Conservation (phyloP, 2,888 invertebrate genomes). For the Rotaria socialis region DNA sequence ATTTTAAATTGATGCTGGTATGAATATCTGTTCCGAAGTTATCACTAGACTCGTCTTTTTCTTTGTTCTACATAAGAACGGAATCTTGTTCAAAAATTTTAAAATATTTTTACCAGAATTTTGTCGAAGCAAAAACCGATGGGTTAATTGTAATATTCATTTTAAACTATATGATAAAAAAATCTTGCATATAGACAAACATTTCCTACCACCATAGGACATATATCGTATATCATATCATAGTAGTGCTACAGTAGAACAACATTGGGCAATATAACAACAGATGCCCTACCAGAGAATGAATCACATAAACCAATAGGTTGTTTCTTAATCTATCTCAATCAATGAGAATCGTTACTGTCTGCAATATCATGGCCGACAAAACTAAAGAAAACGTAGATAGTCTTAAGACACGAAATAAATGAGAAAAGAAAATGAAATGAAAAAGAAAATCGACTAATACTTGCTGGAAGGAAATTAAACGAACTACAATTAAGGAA, state of each 20-base stretch:
- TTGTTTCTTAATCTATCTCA: not conserved
- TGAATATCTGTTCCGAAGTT: too few species aligned
- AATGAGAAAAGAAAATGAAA: not conserved
- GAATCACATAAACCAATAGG: not conserved
- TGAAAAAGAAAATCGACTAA: not conserved
- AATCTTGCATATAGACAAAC: not conserved
- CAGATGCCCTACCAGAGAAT: not conserved
- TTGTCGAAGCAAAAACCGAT: not conserved
- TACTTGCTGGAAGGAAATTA: not conserved
- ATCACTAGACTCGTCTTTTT: not conserved
- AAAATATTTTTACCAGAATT: not conserved
- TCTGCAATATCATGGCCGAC: not conserved
- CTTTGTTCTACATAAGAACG: not conserved
- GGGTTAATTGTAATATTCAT: not conserved
- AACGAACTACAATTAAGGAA: not conserved
- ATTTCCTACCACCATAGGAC: not conserved
- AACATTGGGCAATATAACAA: not conserved
- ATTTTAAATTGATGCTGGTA: not conserved
- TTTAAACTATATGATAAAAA: constrained; percentile 6
- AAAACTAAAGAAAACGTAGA: not conserved
- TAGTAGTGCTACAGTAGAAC: not conserved
- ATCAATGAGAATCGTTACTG: not conserved
- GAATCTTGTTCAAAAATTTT: not conserved
- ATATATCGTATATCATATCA: not conserved
- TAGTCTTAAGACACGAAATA: not conserved